A percentile compares a stretch with the other conserved stretches of the same genome.
Evolutionary conservation across 2,888 invertebrate species (phyloP).

Genomic region (Temnothorax rugatulus): DNA sequence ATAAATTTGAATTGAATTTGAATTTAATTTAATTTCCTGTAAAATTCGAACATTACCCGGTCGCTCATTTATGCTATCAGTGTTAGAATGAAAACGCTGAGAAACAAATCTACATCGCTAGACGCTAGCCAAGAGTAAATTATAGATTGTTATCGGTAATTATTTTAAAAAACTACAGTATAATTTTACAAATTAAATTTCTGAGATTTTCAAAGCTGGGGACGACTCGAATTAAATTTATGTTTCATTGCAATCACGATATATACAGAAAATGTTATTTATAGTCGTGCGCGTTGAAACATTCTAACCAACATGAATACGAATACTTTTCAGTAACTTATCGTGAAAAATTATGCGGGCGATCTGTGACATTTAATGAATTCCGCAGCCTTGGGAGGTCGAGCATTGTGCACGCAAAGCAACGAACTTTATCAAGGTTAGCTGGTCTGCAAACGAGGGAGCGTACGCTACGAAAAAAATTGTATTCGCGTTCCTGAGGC

Average conservation of each 20-base stretch:
- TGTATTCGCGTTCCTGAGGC: conserved; percentile 10
- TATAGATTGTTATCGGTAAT: conserved; percentile 14
- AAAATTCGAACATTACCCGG: conserved; percentile 1
- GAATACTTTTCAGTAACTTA: conserved; percentile 14
- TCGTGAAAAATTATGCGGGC: conserved; percentile 60
- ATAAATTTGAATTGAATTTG: no score
- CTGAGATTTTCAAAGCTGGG: background rate
- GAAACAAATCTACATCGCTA: background rate
- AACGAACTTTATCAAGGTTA: conserved; percentile 74
- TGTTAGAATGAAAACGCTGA: background rate
- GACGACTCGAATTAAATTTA: background rate
- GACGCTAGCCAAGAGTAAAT: background rate
- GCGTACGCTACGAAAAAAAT: conserved; percentile 4
- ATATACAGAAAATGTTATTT: conserved; percentile 14
- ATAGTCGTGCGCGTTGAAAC: background rate
- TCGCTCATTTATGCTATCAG: conserved; percentile 8
- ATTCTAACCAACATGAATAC: background rate
- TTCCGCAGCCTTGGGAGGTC: conserved; percentile 72
- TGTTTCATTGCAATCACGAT: background rate
- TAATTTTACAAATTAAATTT: conserved; percentile 5
- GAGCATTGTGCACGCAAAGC: conserved; percentile 66
- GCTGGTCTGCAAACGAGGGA: conserved; percentile 46
- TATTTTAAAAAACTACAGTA: background rate
- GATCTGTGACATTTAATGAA: conserved; percentile 67
- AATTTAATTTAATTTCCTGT: no score